phyloP scores from a whole-genome alignment of 2,888 invertebrate species.

The Rotaria magnacalcarata region DNA sequence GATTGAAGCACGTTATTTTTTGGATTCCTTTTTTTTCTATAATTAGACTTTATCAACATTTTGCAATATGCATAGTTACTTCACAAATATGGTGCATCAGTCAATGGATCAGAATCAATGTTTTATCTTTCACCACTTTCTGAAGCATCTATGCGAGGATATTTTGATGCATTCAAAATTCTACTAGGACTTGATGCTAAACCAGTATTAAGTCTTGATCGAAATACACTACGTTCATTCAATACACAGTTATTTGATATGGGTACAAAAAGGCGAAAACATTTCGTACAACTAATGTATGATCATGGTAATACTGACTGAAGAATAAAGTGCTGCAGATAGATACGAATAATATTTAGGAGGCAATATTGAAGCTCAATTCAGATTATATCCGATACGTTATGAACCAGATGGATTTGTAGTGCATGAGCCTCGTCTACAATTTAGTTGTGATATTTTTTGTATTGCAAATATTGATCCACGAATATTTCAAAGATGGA shows the following conservation, averaged over 20 bases:
- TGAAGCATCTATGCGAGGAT: background rate
- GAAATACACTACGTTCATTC: conserved; percentile 5
- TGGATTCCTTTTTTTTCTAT: too few species aligned
- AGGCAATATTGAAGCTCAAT: background rate
- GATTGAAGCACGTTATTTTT: background rate
- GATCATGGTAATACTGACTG: background rate
- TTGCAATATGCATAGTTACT: background rate
- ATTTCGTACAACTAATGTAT: conserved; percentile 20
- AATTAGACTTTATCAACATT: too few species aligned
- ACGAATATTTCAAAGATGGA: background rate
- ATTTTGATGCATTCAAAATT: background rate
- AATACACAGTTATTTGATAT: background rate
- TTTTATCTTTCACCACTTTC: background rate
- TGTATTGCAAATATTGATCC: background rate
- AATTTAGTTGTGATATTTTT: background rate
- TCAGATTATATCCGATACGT: background rate
- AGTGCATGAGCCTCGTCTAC: background rate
- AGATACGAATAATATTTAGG: background rate
- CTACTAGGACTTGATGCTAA: background rate
- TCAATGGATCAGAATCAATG: background rate
- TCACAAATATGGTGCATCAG: background rate
- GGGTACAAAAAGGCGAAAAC: background rate
- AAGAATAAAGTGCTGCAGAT: background rate
- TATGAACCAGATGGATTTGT: background rate
- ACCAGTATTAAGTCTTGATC: background rate